These are phyloP conservation scores for Cranoglanis bouderius DNA, from an alignment of 2,113 vertebrate species.

Conservation along the genomic window DNA sequence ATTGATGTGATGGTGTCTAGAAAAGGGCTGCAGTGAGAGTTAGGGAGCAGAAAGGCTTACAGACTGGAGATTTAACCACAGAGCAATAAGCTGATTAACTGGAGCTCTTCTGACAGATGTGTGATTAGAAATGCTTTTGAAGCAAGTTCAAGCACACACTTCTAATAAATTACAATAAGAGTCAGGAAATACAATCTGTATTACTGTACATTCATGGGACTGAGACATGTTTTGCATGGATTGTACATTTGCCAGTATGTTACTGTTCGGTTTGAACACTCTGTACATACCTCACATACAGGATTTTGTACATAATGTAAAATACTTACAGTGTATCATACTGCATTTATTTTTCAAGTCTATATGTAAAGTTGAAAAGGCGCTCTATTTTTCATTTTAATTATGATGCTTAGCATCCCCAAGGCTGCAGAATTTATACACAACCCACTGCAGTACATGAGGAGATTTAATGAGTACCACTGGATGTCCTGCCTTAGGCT, in stretches of 20 bases:
- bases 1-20: conserved; percentile 39
- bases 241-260: not conserved
- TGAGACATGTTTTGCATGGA: not conserved
- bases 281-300: not conserved
- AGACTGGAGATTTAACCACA: conserved; percentile 25
- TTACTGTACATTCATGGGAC: not conserved
- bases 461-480: not conserved
- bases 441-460: not conserved
- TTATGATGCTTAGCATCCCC: not conserved
- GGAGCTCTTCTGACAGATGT: conserved; percentile 38
- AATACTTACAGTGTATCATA: not conserved
- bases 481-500: not conserved
- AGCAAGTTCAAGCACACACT: not conserved
- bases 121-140: conserved; percentile 33
- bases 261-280: not conserved
- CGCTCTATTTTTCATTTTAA: not conserved
- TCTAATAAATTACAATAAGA: not conserved
- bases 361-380: not conserved
- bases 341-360: not conserved
- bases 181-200: conserved; percentile 3
- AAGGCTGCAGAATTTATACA: not conserved
- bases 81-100: conserved; percentile 35
- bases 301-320: no score
- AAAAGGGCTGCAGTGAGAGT: conserved; percentile 12
- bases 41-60: not conserved